These are phyloP conservation scores for Engraulis encrasicolus DNA, from an alignment of 2,113 vertebrate genomes.

Conservation along the genomic window DNA sequence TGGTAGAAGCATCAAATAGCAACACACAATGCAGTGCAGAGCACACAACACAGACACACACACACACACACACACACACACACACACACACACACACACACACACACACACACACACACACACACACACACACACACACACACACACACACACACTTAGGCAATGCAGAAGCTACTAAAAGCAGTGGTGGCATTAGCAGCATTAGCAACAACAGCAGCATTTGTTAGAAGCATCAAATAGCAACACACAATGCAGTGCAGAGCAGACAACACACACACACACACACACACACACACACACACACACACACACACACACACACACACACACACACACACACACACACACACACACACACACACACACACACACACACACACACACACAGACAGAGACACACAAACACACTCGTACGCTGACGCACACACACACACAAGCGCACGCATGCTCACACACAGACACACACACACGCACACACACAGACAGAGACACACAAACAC, in stretches of 20 bases:
- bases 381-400: background rate
- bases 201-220: no score
- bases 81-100: constrained; percentile 1
- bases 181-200: no score
- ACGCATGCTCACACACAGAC: no score
- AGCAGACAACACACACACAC: constrained; percentile 42
- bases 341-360: background rate
- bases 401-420: no score
- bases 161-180: no score
- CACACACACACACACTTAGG: background rate
- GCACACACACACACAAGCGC: background rate
- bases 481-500: constrained; percentile 33
- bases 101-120: background rate
- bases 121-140: background rate
- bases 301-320: no score
- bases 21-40: background rate
- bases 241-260: background rate
- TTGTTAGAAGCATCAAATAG: no score
- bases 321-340: background rate
- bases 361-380: background rate
- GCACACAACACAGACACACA: background rate
- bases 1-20: no score
- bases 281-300: no score
- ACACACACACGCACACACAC: no score
- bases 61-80: background rate